phyloP scores from a whole-genome alignment of 1,140 invertebrate species.

The Leptoteleia sp. region DNA sequence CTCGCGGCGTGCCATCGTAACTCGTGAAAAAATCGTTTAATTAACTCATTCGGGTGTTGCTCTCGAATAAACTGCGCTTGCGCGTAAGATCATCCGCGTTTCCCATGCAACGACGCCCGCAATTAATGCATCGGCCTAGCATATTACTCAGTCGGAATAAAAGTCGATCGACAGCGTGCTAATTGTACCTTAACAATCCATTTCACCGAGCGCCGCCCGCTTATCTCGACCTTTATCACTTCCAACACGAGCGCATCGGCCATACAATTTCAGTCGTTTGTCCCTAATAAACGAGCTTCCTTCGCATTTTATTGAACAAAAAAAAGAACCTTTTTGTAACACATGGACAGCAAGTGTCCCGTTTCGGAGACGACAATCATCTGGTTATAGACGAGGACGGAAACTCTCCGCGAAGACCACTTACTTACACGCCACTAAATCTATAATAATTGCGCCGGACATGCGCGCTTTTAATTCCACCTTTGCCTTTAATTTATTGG shows the following conservation, averaged over 20 bases:
- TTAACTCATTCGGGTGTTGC: conserved; percentile 39
- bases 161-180: conserved; percentile 40
- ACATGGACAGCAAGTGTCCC: too few relatives aligned
- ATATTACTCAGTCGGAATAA: conserved; percentile 35
- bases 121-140: conserved; percentile 40
- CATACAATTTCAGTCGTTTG: conserved; percentile 15
- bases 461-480: conserved; percentile 1
- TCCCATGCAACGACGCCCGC: conserved; percentile 16
- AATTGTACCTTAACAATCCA: conserved; percentile 33
- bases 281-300: neutral
- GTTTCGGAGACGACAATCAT: too few relatives aligned
- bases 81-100: conserved; percentile 23
- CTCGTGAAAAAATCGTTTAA: conserved; percentile 21
- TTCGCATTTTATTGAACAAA: neutral
- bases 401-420: too few relatives aligned
- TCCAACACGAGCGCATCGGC: conserved; percentile 7
- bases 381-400: too few relatives aligned
- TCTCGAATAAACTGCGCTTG: conserved; percentile 6
- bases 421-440: conserved; percentile 17
- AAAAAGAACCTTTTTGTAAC: too few relatives aligned
- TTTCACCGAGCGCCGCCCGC: conserved; percentile 12
- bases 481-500: conserved; percentile 8
- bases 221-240: conserved; percentile 40
- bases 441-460: conserved; percentile 4
- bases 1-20: conserved; percentile 26